Base-by-base conservation (phyloP, 2,113 vertebrate genomes). In the Empidonax alnorum region DNA sequence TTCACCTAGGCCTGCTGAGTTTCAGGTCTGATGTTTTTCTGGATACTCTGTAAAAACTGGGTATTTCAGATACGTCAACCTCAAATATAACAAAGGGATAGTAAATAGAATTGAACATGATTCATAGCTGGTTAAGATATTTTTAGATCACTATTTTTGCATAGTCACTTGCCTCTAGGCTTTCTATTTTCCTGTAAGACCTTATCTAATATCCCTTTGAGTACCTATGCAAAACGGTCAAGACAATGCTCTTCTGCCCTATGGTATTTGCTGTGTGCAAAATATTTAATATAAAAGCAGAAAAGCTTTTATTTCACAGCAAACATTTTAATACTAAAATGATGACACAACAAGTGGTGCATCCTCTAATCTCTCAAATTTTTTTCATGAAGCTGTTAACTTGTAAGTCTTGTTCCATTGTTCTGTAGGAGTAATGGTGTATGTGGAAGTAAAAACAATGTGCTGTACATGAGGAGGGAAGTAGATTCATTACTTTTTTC, bases 101-200 rank as follows among this genome's bases (percentile, higher is more conserved):
- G 37, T 84, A 79, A 92, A 80, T 61, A 90, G 49, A 93, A 90
- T 22, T 63, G 28, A 79, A 41, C 46, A 41, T 75, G 56, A 85
- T 87, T 74, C 72, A 56, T 84, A 94, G 33, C 75, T 93, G 66
- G 56, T 61, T 77, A 50, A 77, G 91, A 61, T 89, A 84, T 24
- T 77, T 92, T 58, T 76, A 67, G 42, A 53, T 89, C 4, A 6
- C 72, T 93, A 65, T 84, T 94, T 96, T 91, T 93, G 73, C 41
- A 17, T 56, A 89, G 61, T 56, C 28, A 65, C 33, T 93, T 90
- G 49, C 44, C 56, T 69, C 69, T 69, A 74, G 35, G 80, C 72
- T 89, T 61, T 93, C 28, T 93, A 37, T 78, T 83, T 86, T 86
- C 69, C 50, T 3, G 1, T 52, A 61, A 67, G 59, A 88, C 39